Evolutionary conservation across 2,888 invertebrate species (phyloP), one percentile per base, ranked within the genome.

Genomic region (Diploptera punctata): DNA sequence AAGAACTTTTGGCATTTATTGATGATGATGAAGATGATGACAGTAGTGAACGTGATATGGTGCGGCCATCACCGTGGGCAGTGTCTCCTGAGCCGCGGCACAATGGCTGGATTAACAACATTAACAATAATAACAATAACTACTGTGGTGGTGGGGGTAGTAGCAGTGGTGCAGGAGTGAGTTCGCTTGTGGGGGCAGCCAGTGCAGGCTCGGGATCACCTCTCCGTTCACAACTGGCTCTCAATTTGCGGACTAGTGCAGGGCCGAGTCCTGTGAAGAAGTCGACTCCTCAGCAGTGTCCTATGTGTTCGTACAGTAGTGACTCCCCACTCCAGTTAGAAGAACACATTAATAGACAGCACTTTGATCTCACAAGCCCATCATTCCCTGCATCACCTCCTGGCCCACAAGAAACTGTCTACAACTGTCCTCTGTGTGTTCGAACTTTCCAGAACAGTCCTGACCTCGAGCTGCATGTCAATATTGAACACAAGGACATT

Each of bases 381-480:
- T 81, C 81, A 3, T 80, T 82, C 72, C 80, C 80, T 2, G 77
- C 78, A 29, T 75, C 78, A 0, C 77, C 78, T 10, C 71, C 75
- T n/a, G 71, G 77, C 7, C 81, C 80, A 68, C 80, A 81, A n/a
- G 82, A 81, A 70, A 80, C 81, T 78, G 83, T 85, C 10, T 92
- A 89, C 78, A 89, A 91, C 76, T 95, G 95, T 80, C 94, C 95
- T 0, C 87, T 95, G 57, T 95, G 95, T 82, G 88, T 89, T 73
- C 88, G 88, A 76, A 87, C 89, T 65, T 93, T 93, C 80, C 86
- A 88, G 61, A 90, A 90, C 77, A 89, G 90, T n/a, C 88, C 91
- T 1, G 93, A 93, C 80, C 87, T 95, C 67, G 94, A 94, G 82
- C 83, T 93, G 67, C 95, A 95, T 80, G 94, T 95, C 0, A 94